A percentile compares a stretch with the other conserved stretches of the same genome.
These are phyloP conservation scores for Drosophila mojavensis DNA, from an alignment of 1,140 invertebrate species.

Conservation along the genomic window DNA sequence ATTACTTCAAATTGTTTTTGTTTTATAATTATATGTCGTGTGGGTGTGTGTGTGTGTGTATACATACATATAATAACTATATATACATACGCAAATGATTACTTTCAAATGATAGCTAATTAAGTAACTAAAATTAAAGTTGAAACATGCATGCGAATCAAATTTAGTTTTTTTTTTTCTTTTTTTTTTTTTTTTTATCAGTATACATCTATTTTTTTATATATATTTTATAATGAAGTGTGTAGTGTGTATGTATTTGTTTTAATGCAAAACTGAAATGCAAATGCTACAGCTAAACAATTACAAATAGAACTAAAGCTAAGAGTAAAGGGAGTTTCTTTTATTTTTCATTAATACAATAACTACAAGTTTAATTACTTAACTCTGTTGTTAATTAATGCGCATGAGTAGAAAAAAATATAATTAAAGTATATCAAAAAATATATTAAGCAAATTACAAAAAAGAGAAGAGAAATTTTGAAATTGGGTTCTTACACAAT, in stretches of 20 bases:
- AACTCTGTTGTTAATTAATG: slow-evolving; percentile 27
- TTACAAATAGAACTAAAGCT: slow-evolving; percentile 63
- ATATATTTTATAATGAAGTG: slow-evolving; percentile 30
- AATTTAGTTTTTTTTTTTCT: slow-evolving; percentile 36
- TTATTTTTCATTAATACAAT: slow-evolving; percentile 16
- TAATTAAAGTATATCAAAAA: slow-evolving; percentile 2
- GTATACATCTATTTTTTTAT: slow-evolving; percentile 20
- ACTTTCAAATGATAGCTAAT: slow-evolving; percentile 75
- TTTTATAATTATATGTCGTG: slow-evolving; percentile 55
- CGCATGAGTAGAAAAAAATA: slow-evolving; percentile 13
- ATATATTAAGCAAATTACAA: slow-evolving; percentile 8
- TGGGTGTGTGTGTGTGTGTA: slow-evolving; percentile 40
- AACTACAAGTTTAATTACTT: slow-evolving; percentile 25
- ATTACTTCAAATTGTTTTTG: slow-evolving; percentile 67
- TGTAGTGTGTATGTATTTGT: slow-evolving; percentile 19
- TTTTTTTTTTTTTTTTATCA: slow-evolving; percentile 8
- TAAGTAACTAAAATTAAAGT: slow-evolving; percentile 65
- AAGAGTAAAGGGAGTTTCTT: slow-evolving; percentile 11
- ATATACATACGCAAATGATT: slow-evolving; percentile 76
- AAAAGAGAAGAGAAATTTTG: slow-evolving; percentile 5
- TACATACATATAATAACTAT: slow-evolving; percentile 64
- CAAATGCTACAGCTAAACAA: slow-evolving; percentile 73
- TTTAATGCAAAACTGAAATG: slow-evolving; percentile 69
- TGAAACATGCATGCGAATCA: slow-evolving; percentile 72
- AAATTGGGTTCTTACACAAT: too few relatives aligned